Percentiles rank a stretch among this genome's conserved stretches.
These are phyloP conservation scores for Drosophila tanythrix DNA, from an alignment of 2,888 invertebrate species.

Conservation along the genomic window DNA sequence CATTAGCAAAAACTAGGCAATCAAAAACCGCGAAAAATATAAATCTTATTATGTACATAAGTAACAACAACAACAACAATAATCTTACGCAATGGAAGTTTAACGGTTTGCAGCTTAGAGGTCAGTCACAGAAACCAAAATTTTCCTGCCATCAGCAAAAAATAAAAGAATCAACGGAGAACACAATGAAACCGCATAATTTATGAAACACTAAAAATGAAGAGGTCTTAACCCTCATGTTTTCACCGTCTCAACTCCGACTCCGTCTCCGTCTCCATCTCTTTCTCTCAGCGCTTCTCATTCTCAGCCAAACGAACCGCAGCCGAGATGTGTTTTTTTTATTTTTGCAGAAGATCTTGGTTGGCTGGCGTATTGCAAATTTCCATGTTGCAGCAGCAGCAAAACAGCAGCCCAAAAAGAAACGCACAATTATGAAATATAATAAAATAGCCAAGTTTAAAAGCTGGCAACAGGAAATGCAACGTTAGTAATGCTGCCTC, in stretches of 20 bases:
- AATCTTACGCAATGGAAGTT: constrained; percentile 23
- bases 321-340: constrained; percentile 23
- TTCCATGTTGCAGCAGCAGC: constrained; percentile 35
- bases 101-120: constrained; percentile 63
- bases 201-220: constrained; percentile 52
- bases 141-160: constrained; percentile 21
- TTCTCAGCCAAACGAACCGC: constrained; percentile 31
- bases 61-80: constrained; percentile 4
- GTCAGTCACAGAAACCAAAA: constrained; percentile 51
- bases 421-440: constrained; percentile 29
- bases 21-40: neutral
- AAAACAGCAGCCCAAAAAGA: constrained; percentile 10
- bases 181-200: constrained; percentile 64
- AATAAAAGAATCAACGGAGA: constrained; percentile 14
- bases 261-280: neutral
- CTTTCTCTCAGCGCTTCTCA: constrained; percentile 6
- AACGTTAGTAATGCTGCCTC: constrained; percentile 16
- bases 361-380: constrained; percentile 25
- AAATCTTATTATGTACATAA: constrained; percentile 24
- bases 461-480: constrained; percentile 43
- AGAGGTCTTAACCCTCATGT: constrained; percentile 53
- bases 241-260: constrained; percentile 7
- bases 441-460: constrained; percentile 7
- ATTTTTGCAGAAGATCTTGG: constrained; percentile 2
- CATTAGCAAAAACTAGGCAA: neutral